These are phyloP conservation scores for Jaculus jaculus DNA, from an alignment of 2,113 vertebrate species.

Conservation along the genomic window DNA sequence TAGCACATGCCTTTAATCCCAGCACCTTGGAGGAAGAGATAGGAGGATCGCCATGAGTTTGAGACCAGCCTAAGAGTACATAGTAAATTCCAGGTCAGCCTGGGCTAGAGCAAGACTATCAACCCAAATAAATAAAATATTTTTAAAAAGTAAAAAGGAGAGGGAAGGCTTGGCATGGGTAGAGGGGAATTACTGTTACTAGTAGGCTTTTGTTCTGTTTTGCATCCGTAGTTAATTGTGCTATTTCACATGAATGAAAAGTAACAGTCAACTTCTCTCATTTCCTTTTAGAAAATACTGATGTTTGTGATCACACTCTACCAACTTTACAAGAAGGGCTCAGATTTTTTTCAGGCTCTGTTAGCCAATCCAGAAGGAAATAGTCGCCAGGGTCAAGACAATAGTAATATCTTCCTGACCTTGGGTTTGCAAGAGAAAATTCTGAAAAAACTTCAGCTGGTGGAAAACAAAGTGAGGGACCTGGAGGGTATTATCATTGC, in stretches of 20 bases:
- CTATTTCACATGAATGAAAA: conserved; percentile 16
- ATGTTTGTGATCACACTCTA: conserved; percentile 75
- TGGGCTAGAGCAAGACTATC: too few species aligned
- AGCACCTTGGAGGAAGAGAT: too few species aligned
- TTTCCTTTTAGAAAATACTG: conserved; percentile 76
- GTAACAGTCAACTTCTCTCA: conserved; percentile 61
- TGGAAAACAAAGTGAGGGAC: conserved; percentile 77
- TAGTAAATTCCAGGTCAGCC: too few species aligned
- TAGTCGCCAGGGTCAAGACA: neutral
- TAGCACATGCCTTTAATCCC: too few species aligned
- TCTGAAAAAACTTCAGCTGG: conserved; percentile 75
- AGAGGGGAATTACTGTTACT: neutral
- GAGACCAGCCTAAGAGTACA: too few species aligned
- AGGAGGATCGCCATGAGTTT: too few species aligned
- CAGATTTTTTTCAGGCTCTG: conserved; percentile 76
- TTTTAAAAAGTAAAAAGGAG: too few species aligned
- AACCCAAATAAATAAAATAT: too few species aligned
- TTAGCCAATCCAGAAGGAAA: conserved; percentile 51
- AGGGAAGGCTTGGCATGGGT: neutral
- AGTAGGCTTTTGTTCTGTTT: neutral
- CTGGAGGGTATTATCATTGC: conserved; percentile 75
- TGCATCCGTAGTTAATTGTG: neutral
- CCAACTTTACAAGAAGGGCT: conserved; percentile 77
- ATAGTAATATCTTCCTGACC: conserved; percentile 59
- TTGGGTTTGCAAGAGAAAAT: conserved; percentile 80